phyloP scores from a whole-genome alignment of 2,888 invertebrate genomes.

The Agapostemon virescens region DNA sequence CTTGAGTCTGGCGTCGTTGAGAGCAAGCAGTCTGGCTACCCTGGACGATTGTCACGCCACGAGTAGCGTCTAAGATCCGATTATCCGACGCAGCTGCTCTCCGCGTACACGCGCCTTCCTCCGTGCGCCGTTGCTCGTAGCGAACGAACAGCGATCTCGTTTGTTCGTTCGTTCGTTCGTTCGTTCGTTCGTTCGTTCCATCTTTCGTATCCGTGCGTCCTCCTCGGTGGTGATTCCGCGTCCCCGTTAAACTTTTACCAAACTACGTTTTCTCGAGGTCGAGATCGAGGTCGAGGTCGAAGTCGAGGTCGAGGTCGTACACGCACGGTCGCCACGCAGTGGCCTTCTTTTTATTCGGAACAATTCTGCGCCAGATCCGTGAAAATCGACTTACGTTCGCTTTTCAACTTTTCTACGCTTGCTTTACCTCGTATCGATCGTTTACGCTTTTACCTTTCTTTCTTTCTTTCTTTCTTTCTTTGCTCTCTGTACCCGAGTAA shows the following conservation, averaged over 20 bases:
- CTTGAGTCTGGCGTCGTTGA: slow-evolving; percentile 80
- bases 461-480: too few species aligned
- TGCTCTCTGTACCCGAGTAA: background rate
- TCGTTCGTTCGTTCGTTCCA: slow-evolving; percentile 2
- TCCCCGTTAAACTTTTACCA: background rate
- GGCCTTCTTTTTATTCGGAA: too few species aligned
- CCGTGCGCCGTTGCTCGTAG: slow-evolving; percentile 1
- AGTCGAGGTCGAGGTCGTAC: background rate
- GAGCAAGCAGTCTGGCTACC: slow-evolving; percentile 79
- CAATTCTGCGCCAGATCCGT: background rate
- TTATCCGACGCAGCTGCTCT: slow-evolving; percentile 4
- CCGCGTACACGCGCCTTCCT: background rate
- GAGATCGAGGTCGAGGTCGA: too few species aligned
- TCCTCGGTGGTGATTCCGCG: background rate
- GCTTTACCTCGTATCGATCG: background rate
- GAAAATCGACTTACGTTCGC: background rate
- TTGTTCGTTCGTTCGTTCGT: too few species aligned
- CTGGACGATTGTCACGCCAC: slow-evolving; percentile 79
- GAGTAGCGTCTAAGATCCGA: slow-evolving; percentile 76
- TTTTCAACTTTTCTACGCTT: background rate
- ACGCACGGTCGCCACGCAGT: background rate
- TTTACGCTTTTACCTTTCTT: background rate
- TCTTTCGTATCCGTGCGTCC: background rate
- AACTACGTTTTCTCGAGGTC: background rate
- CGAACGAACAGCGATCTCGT: background rate